phyloP scores from a whole-genome alignment of 2,113 vertebrate species.

The Eulemur macaco region DNA sequence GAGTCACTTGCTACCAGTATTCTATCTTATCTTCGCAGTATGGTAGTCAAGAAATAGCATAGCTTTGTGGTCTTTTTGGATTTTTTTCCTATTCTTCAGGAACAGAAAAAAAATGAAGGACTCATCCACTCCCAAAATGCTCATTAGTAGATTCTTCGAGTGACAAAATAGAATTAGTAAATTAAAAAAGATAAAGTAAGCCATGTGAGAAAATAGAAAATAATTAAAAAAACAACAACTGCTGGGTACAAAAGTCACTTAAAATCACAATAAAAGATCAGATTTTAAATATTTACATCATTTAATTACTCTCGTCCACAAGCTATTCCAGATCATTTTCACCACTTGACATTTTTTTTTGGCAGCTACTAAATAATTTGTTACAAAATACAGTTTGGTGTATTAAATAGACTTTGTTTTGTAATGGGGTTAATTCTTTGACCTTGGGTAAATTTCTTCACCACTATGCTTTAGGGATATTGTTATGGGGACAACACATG shows the following conservation, averaged over 20 bases:
- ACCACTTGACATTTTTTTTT: neutral
- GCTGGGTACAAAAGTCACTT: neutral
- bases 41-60: neutral
- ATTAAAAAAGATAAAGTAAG: neutral
- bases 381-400: neutral
- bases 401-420: slow-evolving; percentile 10
- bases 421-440: slow-evolving; percentile 1
- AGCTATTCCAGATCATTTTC: neutral
- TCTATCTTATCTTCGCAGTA: neutral
- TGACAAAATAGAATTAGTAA: neutral
- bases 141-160: neutral
- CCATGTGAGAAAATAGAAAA: neutral
- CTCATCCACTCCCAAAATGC: neutral
- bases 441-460: neutral
- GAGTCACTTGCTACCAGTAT: neutral
- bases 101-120: neutral
- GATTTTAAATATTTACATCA: neutral
- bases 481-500: neutral
- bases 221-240: neutral
- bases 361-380: neutral
- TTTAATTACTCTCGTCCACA: neutral
- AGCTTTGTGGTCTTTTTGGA: no score
- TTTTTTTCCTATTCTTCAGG: neutral
- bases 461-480: neutral
- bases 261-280: neutral